Base-by-base conservation (phyloP, 2,888 invertebrate genomes). In the Nomada lathburiana region DNA sequence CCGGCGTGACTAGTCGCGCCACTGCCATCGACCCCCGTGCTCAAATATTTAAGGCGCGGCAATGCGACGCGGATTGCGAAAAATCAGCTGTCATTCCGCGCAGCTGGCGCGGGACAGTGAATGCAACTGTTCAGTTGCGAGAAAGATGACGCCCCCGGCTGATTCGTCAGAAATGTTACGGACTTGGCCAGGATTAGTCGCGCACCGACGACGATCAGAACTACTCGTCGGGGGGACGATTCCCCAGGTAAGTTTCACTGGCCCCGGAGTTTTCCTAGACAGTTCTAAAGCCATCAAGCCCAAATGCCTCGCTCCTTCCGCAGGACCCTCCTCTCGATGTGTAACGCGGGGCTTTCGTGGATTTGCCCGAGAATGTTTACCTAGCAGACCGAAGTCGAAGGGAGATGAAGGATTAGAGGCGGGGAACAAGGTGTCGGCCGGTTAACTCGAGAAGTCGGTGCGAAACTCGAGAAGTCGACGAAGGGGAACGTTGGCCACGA, bases 341-440 rank as follows among this genome's bases (percentile, higher is more conserved):
- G 47, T 16, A 47, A 16, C 47, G 47, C 47, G 77, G 71, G 13
- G 85, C 82, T 77, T 80, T 64, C 75, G 44, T 67, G 80, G 83
- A 88, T 86, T 86, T 87, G 71, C 81, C 75, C 57, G 79, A 59
- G 81, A 84, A 84, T 88, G 88, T 88, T 88, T 88, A 83, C 86
- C 82, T 78, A 86, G 85, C 76, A 84, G 87, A 88, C 82, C 83
- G 81, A 88, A 86, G 89, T 89, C 84, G 88, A 85, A 88, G 74
- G 79, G 77, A 86, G 87, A 86, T 70, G 86, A 86, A 80, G 84
- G 84, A 84, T 84, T 85, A 87, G 83, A 83, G 86, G 74, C 72
- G 83, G 83, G 68, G 74, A 75, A 76, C 78, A 74, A 80, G 83
- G 82, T 83, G 86, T 83, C 84, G 86, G 76, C 78, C 79, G 79